Conservation (phyloP, 2,797 vertebrate genomes). For the Hafferia zeledoni region DNA sequence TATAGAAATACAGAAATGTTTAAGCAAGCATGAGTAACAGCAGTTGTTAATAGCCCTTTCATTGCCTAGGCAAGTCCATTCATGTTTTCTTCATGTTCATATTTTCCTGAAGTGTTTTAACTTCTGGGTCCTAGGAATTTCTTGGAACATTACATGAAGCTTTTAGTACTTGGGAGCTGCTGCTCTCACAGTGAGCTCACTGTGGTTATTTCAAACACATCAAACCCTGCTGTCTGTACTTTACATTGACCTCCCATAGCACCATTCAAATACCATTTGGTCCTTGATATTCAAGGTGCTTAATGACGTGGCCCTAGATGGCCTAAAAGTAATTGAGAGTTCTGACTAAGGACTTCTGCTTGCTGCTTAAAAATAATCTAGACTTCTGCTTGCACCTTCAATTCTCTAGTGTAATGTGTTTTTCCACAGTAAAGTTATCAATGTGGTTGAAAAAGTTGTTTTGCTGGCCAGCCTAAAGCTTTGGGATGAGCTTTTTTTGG, state of each 20-base stretch:
- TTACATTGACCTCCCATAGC: neutral
- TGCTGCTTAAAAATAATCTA: neutral
- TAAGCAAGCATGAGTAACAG: neutral
- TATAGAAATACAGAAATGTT: neutral
- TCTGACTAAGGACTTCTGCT: neutral
- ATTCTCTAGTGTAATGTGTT: neutral
- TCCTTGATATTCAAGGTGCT: neutral
- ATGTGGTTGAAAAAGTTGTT: neutral
- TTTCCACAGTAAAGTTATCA: neutral
- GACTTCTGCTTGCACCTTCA: neutral
- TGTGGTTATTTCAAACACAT: neutral
- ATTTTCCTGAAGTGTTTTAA: neutral
- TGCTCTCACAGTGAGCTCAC: neutral
- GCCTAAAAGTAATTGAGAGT: neutral
- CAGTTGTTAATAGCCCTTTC: neutral
- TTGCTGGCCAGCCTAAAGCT: neutral
- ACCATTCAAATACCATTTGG: neutral
- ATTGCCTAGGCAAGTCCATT: neutral
- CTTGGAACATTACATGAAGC: neutral
- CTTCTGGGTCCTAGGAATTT: neutral
- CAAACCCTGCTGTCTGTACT: neutral
- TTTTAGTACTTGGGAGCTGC: neutral
- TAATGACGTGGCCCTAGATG: neutral
- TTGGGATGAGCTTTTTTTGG: neutral
- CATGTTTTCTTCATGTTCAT: neutral